Conservation (phyloP, 2,888 invertebrate species). For the Troides aeacus region DNA sequence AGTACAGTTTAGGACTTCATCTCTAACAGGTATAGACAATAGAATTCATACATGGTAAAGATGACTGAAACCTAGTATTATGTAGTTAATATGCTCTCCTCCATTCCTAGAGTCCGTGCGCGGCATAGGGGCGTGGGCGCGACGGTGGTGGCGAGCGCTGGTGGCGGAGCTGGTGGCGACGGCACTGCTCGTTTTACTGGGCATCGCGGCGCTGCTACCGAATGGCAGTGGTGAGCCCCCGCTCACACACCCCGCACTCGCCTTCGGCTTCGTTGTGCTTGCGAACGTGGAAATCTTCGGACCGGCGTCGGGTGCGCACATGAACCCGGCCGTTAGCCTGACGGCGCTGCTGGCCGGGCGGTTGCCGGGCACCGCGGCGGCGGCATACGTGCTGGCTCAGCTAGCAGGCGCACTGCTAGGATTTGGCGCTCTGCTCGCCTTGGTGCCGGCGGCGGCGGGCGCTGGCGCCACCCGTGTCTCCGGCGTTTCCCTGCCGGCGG, state of each 20-base stretch:
- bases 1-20: no score
- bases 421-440: constrained; percentile 48
- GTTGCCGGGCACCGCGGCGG: constrained; percentile 55
- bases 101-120: constrained; percentile 16
- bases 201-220: constrained; percentile 52
- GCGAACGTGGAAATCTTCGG: constrained; percentile 77
- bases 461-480: constrained; percentile 26
- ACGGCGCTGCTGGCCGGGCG: constrained; percentile 80
- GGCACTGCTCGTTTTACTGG: constrained; percentile 65
- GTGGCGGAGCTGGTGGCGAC: constrained; percentile 58
- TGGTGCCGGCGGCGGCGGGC: constrained; percentile 37
- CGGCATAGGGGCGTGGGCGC: constrained; percentile 44
- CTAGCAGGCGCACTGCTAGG: constrained; percentile 54
- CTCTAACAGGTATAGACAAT: no score
- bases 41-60: no score
- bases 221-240: constrained; percentile 34
- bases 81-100: no score
- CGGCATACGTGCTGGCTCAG: constrained; percentile 56
- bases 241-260: constrained; percentile 59
- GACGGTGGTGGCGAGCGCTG: constrained; percentile 64
- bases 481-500: constrained; percentile 34
- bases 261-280: constrained; percentile 62
- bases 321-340: constrained; percentile 89
- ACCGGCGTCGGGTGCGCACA: constrained; percentile 86
- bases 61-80: no score